phyloP scores from a whole-genome alignment of 2,888 invertebrate species.

The Acleris emargana region DNA sequence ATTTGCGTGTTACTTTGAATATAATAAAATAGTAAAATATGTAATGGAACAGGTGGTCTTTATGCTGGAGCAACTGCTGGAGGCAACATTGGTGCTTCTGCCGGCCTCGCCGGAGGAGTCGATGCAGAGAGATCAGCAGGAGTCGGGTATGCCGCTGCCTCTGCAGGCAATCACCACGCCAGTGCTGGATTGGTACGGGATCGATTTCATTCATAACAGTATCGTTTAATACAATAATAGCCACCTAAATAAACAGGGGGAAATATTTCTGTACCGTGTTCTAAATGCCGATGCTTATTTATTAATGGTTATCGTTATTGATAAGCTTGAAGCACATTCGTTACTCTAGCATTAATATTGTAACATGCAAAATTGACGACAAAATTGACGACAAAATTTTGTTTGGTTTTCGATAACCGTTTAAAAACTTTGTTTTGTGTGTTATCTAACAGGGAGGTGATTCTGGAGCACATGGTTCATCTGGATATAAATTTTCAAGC shows the following conservation, averaged over 20 bases:
- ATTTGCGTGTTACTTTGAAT: too few relatives aligned
- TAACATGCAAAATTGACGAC: too few relatives aligned
- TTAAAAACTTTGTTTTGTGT: not conserved
- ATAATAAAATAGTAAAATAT: not conserved
- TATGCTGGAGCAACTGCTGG: slow-evolving; percentile 85
- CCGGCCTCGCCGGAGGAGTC: slow-evolving; percentile 79
- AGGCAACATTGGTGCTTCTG: slow-evolving; percentile 77
- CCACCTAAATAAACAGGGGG: too few relatives aligned
- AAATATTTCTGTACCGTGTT: too few relatives aligned
- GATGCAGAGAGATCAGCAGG: slow-evolving; percentile 64
- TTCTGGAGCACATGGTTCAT: slow-evolving; percentile 52
- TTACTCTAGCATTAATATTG: too few relatives aligned
- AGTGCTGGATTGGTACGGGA: slow-evolving; percentile 61
- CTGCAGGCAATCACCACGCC: slow-evolving; percentile 64
- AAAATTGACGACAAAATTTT: too few relatives aligned
- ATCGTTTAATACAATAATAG: too few relatives aligned
- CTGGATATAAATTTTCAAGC: slow-evolving; percentile 58
- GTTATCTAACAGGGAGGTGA: slow-evolving; percentile 58
- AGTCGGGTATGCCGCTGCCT: slow-evolving; percentile 69
- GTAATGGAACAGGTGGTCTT: slow-evolving; percentile 67
- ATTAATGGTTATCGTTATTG: too few relatives aligned
- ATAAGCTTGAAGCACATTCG: too few relatives aligned
- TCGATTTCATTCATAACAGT: not conserved
- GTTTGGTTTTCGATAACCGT: too few relatives aligned
- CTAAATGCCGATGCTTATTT: too few relatives aligned